phyloP scores from a whole-genome alignment of 2,797 vertebrate genomes.

The Linurgus olivaceus region DNA sequence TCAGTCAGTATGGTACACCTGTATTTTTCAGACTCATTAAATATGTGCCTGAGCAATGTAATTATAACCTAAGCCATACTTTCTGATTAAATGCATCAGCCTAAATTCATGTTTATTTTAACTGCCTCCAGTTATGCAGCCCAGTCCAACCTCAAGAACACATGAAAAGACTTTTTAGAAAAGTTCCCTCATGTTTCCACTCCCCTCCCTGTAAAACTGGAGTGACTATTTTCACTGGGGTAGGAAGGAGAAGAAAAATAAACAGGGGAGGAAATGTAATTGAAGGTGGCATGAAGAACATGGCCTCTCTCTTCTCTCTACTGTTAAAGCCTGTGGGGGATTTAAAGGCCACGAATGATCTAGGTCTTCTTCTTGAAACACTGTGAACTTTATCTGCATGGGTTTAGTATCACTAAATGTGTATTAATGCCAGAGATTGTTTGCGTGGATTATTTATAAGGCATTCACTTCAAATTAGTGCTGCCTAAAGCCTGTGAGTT shows the following conservation, averaged over 20 bases:
- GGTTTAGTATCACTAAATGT: constrained; percentile 65
- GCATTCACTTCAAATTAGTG: constrained; percentile 67
- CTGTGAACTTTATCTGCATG: constrained; percentile 36
- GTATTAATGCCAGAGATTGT: constrained; percentile 57
- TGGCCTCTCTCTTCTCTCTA: not conserved
- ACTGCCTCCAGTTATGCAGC: constrained; percentile 58
- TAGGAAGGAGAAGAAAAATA: not conserved
- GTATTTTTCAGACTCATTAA: constrained; percentile 59
- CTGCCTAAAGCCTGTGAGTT: constrained; percentile 53
- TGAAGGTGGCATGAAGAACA: constrained; percentile 1
- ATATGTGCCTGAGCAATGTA: constrained; percentile 68
- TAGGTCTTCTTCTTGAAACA: constrained; percentile 43
- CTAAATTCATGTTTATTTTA: constrained; percentile 71
- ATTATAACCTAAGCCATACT: constrained; percentile 66
- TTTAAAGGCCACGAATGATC: constrained; percentile 34
- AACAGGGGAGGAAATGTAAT: constrained; percentile 4
- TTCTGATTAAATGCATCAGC: constrained; percentile 62
- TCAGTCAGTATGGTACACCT: constrained; percentile 60
- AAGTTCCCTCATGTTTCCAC: constrained; percentile 32
- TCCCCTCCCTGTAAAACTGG: not conserved
- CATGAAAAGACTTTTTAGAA: constrained; percentile 26
- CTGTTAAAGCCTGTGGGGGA: not conserved
- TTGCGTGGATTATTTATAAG: constrained; percentile 71
- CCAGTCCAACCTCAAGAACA: constrained; percentile 19
- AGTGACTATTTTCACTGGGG: constrained; percentile 6